These are phyloP conservation scores for Maconellicoccus hirsutus DNA, from an alignment of 1,140 invertebrate genomes.

Conservation along the genomic window DNA sequence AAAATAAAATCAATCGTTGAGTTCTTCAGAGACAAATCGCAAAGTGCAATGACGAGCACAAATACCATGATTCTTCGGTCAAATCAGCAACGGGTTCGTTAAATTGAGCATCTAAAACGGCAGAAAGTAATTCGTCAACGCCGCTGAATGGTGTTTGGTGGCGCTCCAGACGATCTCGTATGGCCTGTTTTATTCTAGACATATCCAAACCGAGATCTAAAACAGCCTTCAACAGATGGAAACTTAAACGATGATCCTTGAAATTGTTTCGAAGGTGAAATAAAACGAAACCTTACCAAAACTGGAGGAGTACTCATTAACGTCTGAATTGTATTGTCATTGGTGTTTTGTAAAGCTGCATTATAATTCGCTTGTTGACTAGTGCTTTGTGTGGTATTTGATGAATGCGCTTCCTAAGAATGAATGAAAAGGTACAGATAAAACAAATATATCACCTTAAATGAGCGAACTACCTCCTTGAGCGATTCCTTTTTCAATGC, in stretches of 20 bases:
- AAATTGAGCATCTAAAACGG: slow-evolving; percentile 14
- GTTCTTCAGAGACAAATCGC: background rate
- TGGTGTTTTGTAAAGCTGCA: background rate
- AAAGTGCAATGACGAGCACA: background rate
- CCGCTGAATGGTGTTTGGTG: slow-evolving; percentile 38
- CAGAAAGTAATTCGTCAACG: slow-evolving; percentile 1
- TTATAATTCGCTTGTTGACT: background rate
- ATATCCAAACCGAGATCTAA: slow-evolving; percentile 54
- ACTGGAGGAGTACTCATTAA: background rate
- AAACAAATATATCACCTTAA: background rate
- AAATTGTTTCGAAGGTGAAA: no score
- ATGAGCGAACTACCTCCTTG: background rate
- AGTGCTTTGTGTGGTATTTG: background rate
- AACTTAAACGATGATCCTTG: background rate
- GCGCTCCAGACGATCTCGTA: slow-evolving; percentile 43
- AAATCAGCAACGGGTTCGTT: background rate
- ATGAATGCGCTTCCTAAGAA: background rate
- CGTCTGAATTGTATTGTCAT: background rate
- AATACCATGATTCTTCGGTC: slow-evolving; percentile 15
- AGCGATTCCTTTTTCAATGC: background rate
- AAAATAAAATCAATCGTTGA: background rate
- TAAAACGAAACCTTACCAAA: background rate
- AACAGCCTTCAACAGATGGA: slow-evolving; percentile 38
- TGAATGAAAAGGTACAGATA: background rate
- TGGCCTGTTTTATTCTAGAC: slow-evolving; percentile 49